Conservation (phyloP, 2,888 invertebrate species). For the Eupithecia dodoneata region DNA sequence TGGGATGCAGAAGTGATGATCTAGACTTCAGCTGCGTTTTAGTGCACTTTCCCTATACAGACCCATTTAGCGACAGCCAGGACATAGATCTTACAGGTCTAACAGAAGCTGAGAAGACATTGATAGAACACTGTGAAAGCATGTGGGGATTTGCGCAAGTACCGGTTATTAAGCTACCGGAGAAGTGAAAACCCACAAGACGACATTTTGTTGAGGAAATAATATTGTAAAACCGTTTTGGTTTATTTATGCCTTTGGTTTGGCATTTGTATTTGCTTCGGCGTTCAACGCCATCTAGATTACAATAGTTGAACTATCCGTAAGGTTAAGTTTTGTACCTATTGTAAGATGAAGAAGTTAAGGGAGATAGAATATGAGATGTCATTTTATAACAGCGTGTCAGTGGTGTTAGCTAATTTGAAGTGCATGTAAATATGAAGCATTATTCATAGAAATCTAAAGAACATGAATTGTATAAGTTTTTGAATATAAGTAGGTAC, state of each 20-base stretch:
- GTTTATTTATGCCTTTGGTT: constrained; percentile 30
- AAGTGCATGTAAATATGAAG: constrained; percentile 5
- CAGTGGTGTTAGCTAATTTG: background rate
- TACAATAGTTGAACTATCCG: constrained; percentile 48
- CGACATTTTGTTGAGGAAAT: constrained; percentile 50
- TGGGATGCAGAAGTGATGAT: constrained; percentile 72
- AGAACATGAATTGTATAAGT: background rate
- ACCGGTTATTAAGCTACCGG: constrained; percentile 87
- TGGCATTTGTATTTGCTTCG: constrained; percentile 53
- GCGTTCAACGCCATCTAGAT: constrained; percentile 69
- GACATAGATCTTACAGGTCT: constrained; percentile 76
- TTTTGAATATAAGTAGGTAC: background rate
- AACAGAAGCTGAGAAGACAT: constrained; percentile 85
- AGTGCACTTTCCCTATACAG: constrained; percentile 80
- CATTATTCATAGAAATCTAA: background rate
- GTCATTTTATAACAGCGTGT: background rate
- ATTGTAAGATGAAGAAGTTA: constrained; percentile 29
- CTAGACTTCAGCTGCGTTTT: constrained; percentile 84
- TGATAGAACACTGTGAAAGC: constrained; percentile 87
- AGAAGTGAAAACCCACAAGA: constrained; percentile 75
- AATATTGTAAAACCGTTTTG: constrained; percentile 33
- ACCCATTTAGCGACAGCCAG: constrained; percentile 76
- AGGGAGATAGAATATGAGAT: constrained; percentile 13
- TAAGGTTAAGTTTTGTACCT: constrained; percentile 34
- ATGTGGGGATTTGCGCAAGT: constrained; percentile 86